Base-by-base conservation (phyloP, 2,113 vertebrate genomes). In the Corythaixoides concolor region DNA sequence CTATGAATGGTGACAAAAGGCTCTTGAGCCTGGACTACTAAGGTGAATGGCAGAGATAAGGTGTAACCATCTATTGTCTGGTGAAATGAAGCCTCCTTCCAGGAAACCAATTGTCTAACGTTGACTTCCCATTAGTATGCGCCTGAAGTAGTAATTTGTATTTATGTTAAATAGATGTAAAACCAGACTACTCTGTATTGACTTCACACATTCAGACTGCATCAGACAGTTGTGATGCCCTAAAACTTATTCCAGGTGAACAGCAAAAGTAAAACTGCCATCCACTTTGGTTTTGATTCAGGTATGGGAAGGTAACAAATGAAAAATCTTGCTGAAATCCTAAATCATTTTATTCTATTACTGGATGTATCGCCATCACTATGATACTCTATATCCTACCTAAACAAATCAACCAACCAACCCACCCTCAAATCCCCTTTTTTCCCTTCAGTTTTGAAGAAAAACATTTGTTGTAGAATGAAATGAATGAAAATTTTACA, bases 91-190 rank as follows among this genome's bases (percentile, higher is more conserved):
- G 35, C 15, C 56, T 15, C n/a, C 58, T 93, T 94, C 82, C 62
- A 79, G 88, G 70, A 90, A 62, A 85, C 43, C 58, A 83, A 56
- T 90, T 85, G 89, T 49, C 58, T 56, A 75, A 82, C 3, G 7
- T 24, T 73, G 79, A 80, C 45, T 92, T 63, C 15, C n/a, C 41
- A 18, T 85, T 59, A 89, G 67, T 30, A 85, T 55, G 37, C 62
- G 69, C 35, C 50, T 73, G 59, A 76, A 85, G 41, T 35, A 85
- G 53, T 80, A 30, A 95, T 89, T 70, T 92, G 64, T 87, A 68
- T 85, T 90, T 95, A 87, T 77, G 59, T 52, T 89, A 85, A 96
- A 89, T 4, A 90, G 69, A 76, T 28, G 39, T 72, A 87, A 89
- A 93, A 52, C 45, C 62, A 90, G 55, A 79, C 58, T 68, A 39